phyloP scores from a whole-genome alignment of 2,888 invertebrate genomes.

The Scelioninae gen. 2 region DNA sequence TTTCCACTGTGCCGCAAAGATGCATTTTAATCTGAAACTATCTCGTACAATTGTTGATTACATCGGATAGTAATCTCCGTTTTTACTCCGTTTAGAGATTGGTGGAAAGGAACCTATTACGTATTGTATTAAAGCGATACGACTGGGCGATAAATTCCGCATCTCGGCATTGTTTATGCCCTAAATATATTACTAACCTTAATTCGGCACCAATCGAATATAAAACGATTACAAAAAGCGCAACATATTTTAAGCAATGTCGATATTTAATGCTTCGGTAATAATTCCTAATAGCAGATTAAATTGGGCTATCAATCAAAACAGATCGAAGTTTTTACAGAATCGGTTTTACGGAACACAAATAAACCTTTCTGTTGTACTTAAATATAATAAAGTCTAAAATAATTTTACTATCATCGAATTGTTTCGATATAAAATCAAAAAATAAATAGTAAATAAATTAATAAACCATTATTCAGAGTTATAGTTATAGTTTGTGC shows the following conservation, averaged over 20 bases:
- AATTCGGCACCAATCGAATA: slow-evolving; percentile 34
- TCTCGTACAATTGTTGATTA: slow-evolving; percentile 66
- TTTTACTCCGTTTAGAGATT: slow-evolving; percentile 69
- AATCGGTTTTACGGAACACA: too few relatives aligned
- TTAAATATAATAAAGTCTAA: too few relatives aligned
- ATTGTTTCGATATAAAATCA: too few relatives aligned
- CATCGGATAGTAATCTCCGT: slow-evolving; percentile 73
- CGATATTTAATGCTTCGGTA: not conserved
- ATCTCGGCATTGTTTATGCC: slow-evolving; percentile 35
- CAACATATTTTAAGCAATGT: not conserved
- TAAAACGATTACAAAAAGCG: slow-evolving; percentile 24
- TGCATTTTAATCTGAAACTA: slow-evolving; percentile 68
- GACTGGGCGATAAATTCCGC: slow-evolving; percentile 20
- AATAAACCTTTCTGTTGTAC: too few relatives aligned
- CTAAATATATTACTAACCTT: slow-evolving; percentile 23
- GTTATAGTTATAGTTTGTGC: too few relatives aligned
- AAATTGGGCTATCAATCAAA: not conserved
- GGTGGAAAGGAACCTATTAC: slow-evolving; percentile 55
- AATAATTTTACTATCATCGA: too few relatives aligned
- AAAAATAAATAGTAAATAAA: too few relatives aligned
- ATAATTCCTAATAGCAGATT: not conserved
- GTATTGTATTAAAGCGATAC: slow-evolving; percentile 23
- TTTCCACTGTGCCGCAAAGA: slow-evolving; percentile 7
- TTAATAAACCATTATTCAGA: too few relatives aligned
- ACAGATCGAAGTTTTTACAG: too few relatives aligned